Evolutionary conservation across 2,888 invertebrate genomes (phyloP).

Genomic region (Leistus spinibarbis): DNA sequence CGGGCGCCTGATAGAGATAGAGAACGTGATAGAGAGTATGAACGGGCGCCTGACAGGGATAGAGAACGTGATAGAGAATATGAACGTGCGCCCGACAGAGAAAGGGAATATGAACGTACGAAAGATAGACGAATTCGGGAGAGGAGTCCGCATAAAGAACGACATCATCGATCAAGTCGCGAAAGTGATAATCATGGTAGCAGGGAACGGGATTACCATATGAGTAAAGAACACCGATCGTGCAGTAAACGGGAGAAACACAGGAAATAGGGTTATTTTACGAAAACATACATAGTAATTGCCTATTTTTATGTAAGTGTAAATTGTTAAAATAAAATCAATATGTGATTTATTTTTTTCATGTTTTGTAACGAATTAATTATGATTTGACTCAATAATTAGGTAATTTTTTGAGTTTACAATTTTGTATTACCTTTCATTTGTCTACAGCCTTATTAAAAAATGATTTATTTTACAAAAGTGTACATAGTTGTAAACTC

Average conservation of each 20-base stretch:
- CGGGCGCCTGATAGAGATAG: constrained; percentile 46
- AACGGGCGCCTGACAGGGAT: constrained; percentile 20
- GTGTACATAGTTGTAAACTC: not conserved
- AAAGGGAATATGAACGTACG: constrained; percentile 44
- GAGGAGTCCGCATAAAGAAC: constrained; percentile 44
- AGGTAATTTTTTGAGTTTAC: not conserved
- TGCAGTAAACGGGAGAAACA: constrained; percentile 46
- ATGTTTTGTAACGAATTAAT: not conserved
- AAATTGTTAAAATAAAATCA: not conserved
- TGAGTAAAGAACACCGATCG: constrained; percentile 48
- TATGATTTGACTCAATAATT: not conserved
- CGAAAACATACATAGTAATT: not conserved
- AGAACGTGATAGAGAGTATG: constrained; percentile 47
- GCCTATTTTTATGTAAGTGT: not conserved
- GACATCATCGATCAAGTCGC: constrained; percentile 45
- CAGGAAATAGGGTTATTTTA: constrained; percentile 18
- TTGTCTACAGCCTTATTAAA: not conserved
- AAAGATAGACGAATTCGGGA: constrained; percentile 34
- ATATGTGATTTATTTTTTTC: not conserved
- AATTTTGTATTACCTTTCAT: not conserved
- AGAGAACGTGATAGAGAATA: constrained; percentile 50
- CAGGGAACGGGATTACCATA: constrained; percentile 44
- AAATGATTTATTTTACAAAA: not conserved
- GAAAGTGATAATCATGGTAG: constrained; percentile 50
- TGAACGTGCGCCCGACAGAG: constrained; percentile 44